Base-by-base conservation (phyloP, 2,113 vertebrate genomes). In the Octodon degus region DNA sequence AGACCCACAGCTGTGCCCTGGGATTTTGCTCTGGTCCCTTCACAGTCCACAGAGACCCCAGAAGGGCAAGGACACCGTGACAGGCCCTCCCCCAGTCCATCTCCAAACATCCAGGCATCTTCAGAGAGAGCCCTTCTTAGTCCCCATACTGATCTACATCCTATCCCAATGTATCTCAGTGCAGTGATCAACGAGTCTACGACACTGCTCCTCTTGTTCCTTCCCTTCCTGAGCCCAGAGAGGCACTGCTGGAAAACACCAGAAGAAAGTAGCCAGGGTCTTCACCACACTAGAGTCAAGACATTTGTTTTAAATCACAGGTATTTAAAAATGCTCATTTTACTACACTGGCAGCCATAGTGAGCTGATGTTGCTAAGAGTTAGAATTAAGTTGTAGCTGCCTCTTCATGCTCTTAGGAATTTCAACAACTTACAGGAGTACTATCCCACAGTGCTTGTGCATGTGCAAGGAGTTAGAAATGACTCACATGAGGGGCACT, bases 11-110 rank as follows among this genome's bases (percentile, higher is more conserved):
- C 24, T 34, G 62, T 43, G 50, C 37, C 22, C 34, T 43, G 22
- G 37, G 12, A 12, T 13, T 25, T 34, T 5, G 7, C 5, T 1
- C 0, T n/a, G 60, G 25, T 20, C 83, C 20, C 13, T 1, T 11
- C 14, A 5, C 11, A 11, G 3, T 1, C 30, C 22, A 10, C 16
- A 17, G 43, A 67, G 32, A 17, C 13, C 7, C 22, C 3, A 12
- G 4, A 40, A 82, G 22, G 24, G 50, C 11, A 1, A 4, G 37
- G 7, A 13, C 20, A 68, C 20, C 6, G 24, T 4, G 19, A 14
- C 12, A 14, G 11, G 62, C 60, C 68, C 72, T 40, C 72, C 11
- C 37, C 11, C 62, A 63, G 25, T 11, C 2, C 7, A 16, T n/a
- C 32, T 81, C n/a, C 53, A 0, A 3, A 12, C 27, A 9, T 20